These are phyloP conservation scores for Heliconius nattereri DNA, from an alignment of 1,140 invertebrate genomes.

Conservation along the genomic window DNA sequence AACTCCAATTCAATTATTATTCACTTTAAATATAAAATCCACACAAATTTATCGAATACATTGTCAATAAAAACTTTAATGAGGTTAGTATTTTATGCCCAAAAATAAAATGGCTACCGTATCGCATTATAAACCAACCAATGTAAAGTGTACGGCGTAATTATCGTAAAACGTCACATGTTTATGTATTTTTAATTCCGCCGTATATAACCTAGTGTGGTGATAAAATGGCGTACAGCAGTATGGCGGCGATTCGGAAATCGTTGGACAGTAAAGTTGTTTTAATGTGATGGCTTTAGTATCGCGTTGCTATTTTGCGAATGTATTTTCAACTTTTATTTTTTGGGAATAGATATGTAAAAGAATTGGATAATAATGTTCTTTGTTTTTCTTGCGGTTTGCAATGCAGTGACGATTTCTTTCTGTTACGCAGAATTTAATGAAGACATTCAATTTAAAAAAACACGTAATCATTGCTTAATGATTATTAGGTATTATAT, in stretches of 20 bases:
- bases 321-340: conserved; percentile 37
- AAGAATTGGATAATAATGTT: conserved; percentile 1
- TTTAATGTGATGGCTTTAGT: conserved; percentile 69
- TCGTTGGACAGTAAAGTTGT: conserved; percentile 68
- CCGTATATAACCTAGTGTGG: conserved; percentile 65
- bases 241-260: conserved; percentile 64
- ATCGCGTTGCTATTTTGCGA: conserved; percentile 49
- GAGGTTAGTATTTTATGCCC: conserved; percentile 44
- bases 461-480: too few relatives aligned
- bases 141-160: conserved; percentile 67
- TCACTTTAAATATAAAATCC: conserved; percentile 32
- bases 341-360: conserved; percentile 15
- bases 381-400: conserved; percentile 9
- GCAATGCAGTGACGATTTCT: background rate
- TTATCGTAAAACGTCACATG: conserved; percentile 76
- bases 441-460: too few relatives aligned
- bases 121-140: conserved; percentile 66
- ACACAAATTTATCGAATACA: conserved; percentile 28
- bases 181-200: conserved; percentile 79
- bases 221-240: conserved; percentile 63
- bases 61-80: conserved; percentile 37
- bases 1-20: conserved; percentile 14
- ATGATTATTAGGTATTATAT: too few relatives aligned
- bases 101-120: conserved; percentile 50
- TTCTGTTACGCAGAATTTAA: background rate